These are phyloP conservation scores for Amaurobius ferox DNA, from an alignment of 2,888 invertebrate species.

Conservation along the genomic window DNA sequence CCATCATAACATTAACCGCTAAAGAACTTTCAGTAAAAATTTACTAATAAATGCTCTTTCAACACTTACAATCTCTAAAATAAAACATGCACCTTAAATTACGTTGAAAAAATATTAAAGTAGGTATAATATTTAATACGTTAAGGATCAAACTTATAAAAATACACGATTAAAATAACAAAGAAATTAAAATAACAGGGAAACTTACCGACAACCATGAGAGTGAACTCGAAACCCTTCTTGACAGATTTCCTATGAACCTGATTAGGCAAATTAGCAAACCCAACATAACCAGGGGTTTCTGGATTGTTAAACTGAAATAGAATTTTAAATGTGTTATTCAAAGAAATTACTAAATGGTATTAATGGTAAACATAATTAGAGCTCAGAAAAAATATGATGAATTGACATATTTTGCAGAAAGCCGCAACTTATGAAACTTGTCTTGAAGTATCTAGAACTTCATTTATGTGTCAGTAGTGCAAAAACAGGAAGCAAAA, in stretches of 20 bases:
- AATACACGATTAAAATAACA: neutral
- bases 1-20: no score
- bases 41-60: no score
- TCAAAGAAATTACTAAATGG: neutral
- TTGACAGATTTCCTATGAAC: conserved; percentile 98
- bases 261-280: conserved; percentile 97
- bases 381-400: neutral
- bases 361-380: neutral
- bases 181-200: neutral
- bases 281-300: conserved; percentile 85
- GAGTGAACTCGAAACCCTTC: conserved; percentile 97
- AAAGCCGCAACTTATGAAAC: neutral
- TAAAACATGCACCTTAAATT: neutral
- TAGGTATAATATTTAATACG: neutral
- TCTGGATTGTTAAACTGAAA: conserved; percentile 79
- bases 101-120: neutral
- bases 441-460: neutral
- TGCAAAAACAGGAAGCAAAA: neutral
- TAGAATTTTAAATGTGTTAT: neutral
- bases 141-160: no score
- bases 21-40: no score
- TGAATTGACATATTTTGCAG: neutral
- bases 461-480: neutral
- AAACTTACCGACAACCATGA: conserved; percentile 90
- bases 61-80: neutral